Evolutionary conservation across 1,140 invertebrate genomes (phyloP), one percentile per base, ranked within the genome.

Genomic region (Lasaia peninsularis): DNA sequence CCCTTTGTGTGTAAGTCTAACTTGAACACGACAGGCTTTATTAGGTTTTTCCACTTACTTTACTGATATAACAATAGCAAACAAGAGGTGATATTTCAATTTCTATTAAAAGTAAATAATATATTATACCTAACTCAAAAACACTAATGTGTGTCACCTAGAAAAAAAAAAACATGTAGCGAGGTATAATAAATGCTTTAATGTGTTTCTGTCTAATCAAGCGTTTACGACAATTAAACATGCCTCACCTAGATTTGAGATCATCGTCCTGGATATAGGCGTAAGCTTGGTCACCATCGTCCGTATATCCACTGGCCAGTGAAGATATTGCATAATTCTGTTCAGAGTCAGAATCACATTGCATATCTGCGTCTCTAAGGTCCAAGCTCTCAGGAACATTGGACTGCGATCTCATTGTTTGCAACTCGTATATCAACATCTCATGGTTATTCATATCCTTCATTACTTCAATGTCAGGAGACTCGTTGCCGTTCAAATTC

Each of bases 401-500:
- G 7, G 78, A 80, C 31, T 79, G 79, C 28, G 76, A 91, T 14
- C 86, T 79, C 91, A 92, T 92, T 34, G 78, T 86, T 61, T 91
- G 89, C 65, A 92, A 65, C 67, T 92, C 91, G 55, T 89, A 85
- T 59, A 92, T 92, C 34, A 92, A 81, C 76, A 91, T 85, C 69
- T 92, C 91, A 64, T 91, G 91, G 66, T 92, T 92, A 60, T 90
- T 85, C 78, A 90, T 90, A 67, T 91, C 91, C 68, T 91, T 89
- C 68, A 90, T 86, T 50, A 78, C 75, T 52, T 82, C 78, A 49
- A 86, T 78, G 35, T 75, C 76, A 10, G 80, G 76, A 10, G 81
- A 73, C 5, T 75, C 78, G 58, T 83, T 78, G 4, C 73, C 77
- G 60, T 82, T 84, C 51, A 70, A 51, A 34, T 73, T 70, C 64